A percentile compares a stretch with the other conserved stretches of the same genome.
Evolutionary conservation across 1,140 invertebrate species (phyloP).

Genomic region (Zaprionus capensis): DNA sequence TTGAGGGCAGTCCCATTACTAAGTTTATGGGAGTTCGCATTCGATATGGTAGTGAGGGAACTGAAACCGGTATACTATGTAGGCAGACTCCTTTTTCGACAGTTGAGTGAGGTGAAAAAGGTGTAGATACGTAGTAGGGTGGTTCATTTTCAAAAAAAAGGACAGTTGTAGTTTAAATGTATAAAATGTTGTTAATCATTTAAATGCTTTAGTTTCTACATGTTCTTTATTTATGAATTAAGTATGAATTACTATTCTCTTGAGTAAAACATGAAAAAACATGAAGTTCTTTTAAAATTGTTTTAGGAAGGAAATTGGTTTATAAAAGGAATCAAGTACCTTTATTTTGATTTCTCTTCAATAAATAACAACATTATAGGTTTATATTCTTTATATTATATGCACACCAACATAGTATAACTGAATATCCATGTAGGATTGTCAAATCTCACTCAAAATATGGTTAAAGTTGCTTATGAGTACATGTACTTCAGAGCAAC

Average conservation of each 20-base stretch:
- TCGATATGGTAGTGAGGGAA: neutral
- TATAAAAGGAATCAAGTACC: no score
- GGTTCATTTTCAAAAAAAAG: neutral
- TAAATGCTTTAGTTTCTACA: no score
- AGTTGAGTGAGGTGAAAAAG: neutral
- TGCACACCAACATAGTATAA: neutral
- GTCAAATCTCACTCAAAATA: neutral
- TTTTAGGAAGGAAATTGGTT: no score
- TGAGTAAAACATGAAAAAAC: no score
- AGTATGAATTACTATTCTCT: no score
- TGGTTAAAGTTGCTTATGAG: neutral
- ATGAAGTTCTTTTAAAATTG: no score
- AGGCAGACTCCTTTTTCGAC: neutral
- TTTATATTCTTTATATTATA: no score
- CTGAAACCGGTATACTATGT: neutral
- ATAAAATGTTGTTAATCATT: no score
- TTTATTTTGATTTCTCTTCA: no score
- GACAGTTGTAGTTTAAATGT: no score
- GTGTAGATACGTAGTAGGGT: neutral
- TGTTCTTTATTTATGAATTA: no score
- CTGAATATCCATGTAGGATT: neutral
- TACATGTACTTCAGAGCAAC: neutral
- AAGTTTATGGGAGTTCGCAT: neutral
- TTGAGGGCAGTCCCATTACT: conserved; percentile 2
- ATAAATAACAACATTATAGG: no score